Percentiles rank a stretch among this genome's conserved stretches.
Conservation (phyloP, 2,113 vertebrate species). For the Pseudopodoces humilis region DNA sequence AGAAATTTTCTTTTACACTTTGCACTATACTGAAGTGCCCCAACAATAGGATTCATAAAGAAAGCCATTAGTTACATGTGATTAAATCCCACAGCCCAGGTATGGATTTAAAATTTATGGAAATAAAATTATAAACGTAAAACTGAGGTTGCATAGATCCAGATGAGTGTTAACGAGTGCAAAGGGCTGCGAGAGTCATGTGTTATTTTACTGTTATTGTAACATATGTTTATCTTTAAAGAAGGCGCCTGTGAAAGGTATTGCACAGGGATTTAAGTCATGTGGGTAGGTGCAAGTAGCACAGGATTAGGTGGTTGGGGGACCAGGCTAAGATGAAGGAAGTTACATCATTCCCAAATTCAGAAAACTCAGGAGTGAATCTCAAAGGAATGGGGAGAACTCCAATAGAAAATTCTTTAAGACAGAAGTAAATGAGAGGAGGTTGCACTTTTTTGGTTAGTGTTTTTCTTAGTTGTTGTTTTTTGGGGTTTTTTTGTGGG, state of each 20-base stretch:
- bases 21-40: background rate
- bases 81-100: background rate
- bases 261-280: background rate
- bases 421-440: background rate
- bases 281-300: constrained; percentile 51
- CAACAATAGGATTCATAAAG: constrained; percentile 43
- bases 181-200: constrained; percentile 31
- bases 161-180: constrained; percentile 63
- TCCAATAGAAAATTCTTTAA: background rate
- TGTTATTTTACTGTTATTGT: constrained; percentile 57
- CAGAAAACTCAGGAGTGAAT: background rate
- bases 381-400: background rate
- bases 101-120: constrained; percentile 57
- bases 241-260: constrained; percentile 47
- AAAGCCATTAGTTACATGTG: constrained; percentile 32
- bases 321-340: constrained; percentile 8
- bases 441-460: background rate
- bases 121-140: constrained; percentile 61
- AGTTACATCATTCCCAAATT: background rate
- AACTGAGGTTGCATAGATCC: constrained; percentile 53
- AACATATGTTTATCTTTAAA: constrained; percentile 70
- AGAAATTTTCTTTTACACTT: background rate
- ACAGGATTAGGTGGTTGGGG: constrained; percentile 33
- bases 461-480: background rate
- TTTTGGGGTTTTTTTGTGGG: accelerated